phyloP scores from a whole-genome alignment of 1,140 invertebrate species.

The Helicorthomorpha holstii region DNA sequence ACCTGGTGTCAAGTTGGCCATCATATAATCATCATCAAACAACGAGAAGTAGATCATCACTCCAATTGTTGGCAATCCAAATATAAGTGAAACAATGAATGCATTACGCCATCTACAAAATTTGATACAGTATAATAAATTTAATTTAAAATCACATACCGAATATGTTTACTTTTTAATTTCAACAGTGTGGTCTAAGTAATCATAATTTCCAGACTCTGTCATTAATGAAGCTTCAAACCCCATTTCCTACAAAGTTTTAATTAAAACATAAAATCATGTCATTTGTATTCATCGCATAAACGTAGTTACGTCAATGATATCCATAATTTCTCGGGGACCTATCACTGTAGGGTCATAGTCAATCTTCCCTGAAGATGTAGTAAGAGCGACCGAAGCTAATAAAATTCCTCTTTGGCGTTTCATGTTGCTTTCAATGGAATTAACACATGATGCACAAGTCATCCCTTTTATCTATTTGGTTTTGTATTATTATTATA shows the following conservation, averaged over 20 bases:
- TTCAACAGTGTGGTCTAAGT: constrained; percentile 51
- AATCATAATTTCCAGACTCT: constrained; percentile 23
- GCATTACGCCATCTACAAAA: constrained; percentile 60
- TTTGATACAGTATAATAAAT: not conserved
- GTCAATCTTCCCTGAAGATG: constrained; percentile 63
- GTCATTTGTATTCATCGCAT: not conserved
- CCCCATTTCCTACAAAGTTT: constrained; percentile 31
- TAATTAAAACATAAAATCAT: constrained; percentile 7
- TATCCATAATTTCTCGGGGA: constrained; percentile 69
- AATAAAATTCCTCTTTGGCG: constrained; percentile 60
- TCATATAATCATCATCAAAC: constrained; percentile 26
- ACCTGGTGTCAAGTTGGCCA: constrained; percentile 67
- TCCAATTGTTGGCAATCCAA: constrained; percentile 87
- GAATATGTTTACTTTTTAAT: constrained; percentile 47
- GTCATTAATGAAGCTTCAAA: constrained; percentile 33
- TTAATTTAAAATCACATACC: not conserved
- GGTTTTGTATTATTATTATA: constrained; percentile 47
- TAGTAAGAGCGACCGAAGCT: constrained; percentile 71
- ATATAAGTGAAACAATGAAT: constrained; percentile 82
- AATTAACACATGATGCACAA: constrained; percentile 85
- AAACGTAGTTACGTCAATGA: constrained; percentile 44
- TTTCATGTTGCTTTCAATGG: constrained; percentile 69
- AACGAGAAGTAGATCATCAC: constrained; percentile 93
- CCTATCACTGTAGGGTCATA: constrained; percentile 74
- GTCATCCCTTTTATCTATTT: constrained; percentile 83